Evolutionary conservation across 2,888 invertebrate genomes (phyloP).

Genomic region (Yponomeuta plumbellus): DNA sequence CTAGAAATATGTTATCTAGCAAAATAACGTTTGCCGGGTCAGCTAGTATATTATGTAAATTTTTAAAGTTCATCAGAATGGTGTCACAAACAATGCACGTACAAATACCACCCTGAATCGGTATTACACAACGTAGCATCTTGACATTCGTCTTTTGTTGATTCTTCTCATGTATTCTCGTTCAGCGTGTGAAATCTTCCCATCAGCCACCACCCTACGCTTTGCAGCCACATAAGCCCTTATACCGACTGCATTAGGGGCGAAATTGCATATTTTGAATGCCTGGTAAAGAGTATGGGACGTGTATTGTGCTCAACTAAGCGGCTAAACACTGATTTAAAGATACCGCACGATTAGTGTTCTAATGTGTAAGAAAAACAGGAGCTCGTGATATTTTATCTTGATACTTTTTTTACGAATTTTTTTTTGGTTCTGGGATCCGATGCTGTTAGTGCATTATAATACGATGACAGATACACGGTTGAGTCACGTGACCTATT

Average conservation of each 20-base stretch:
- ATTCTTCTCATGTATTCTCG: slow-evolving; percentile 45
- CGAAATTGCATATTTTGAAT: neutral
- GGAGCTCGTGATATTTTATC: neutral
- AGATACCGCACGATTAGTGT: slow-evolving; percentile 47
- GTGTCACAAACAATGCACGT: slow-evolving; percentile 43
- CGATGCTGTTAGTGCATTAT: too few relatives aligned
- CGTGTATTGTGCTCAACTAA: slow-evolving; percentile 39
- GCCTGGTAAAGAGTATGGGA: neutral
- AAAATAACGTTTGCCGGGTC: too few relatives aligned
- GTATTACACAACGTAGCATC: slow-evolving; percentile 62
- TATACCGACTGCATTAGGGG: neutral
- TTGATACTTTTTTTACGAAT: too few relatives aligned
- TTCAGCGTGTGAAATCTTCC: slow-evolving; percentile 58
- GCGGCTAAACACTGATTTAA: slow-evolving; percentile 49
- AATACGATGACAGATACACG: too few relatives aligned
- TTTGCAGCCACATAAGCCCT: neutral
- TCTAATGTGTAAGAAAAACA: slow-evolving; percentile 10
- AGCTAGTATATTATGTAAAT: too few relatives aligned
- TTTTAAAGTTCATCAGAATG: neutral
- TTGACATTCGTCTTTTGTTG: slow-evolving; percentile 71
- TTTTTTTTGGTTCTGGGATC: too few relatives aligned
- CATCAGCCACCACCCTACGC: slow-evolving; percentile 32
- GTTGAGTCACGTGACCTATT: too few relatives aligned
- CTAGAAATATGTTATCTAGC: too few relatives aligned
- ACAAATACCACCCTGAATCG: slow-evolving; percentile 51